A percentile compares a stretch with the other conserved stretches of the same genome.
These are phyloP conservation scores for Numida meleagris DNA, from an alignment of 2,113 vertebrate genomes.

Conservation along the genomic window DNA sequence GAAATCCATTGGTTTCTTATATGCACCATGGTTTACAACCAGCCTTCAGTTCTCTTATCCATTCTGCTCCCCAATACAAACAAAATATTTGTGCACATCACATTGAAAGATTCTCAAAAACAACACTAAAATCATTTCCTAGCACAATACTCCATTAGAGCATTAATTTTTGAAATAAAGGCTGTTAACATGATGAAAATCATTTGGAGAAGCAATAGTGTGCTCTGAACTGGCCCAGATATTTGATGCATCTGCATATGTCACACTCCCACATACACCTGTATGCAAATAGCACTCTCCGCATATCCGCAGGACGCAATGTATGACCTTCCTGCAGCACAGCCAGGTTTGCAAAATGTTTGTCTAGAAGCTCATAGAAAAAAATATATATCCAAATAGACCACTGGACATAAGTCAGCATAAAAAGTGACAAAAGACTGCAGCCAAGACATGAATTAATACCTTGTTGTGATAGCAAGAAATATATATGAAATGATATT, in stretches of 20 bases:
- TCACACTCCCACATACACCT: background rate
- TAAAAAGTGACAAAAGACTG: background rate
- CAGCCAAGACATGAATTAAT: background rate
- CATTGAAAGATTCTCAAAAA: background rate
- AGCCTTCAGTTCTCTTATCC: background rate
- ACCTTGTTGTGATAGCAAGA: too few relatives aligned
- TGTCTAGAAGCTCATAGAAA: background rate
- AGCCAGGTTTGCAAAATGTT: background rate
- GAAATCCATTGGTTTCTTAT: background rate
- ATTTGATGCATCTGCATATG: background rate
- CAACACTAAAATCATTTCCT: background rate
- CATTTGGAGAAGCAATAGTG: background rate
- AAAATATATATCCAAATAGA: rapidly evolving
- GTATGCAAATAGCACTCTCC: rapidly evolving
- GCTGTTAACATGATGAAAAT: background rate
- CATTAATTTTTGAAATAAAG: background rate
- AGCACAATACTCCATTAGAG: background rate
- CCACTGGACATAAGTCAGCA: rapidly evolving
- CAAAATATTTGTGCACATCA: background rate
- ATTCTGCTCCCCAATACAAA: background rate
- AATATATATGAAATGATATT: background rate
- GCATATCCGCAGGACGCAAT: rapidly evolving
- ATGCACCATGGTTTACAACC: background rate
- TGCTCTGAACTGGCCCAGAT: background rate
- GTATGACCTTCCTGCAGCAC: rapidly evolving